A percentile compares a stretch with the other conserved stretches of the same genome.
These are phyloP conservation scores for Acrocephalus kingi DNA, from an alignment of 2,113 vertebrate species.

Conservation along the genomic window DNA sequence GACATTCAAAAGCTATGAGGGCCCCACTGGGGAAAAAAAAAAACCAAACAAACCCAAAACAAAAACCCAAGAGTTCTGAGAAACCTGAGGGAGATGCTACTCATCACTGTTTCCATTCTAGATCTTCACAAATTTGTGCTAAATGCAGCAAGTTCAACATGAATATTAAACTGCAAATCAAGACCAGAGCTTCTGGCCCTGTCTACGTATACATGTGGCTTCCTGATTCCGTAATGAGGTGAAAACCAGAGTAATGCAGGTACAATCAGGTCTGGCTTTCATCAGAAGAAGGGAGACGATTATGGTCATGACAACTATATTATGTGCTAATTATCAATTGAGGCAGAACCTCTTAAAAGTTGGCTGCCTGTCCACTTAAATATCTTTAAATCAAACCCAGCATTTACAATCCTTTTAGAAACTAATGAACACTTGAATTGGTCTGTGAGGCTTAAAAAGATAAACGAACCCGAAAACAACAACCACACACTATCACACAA, in stretches of 20 bases:
- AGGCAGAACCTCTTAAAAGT: neutral
- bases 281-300: neutral
- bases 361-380: neutral
- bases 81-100: neutral
- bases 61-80: neutral
- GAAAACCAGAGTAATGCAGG: accelerated
- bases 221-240: neutral
- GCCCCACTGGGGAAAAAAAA: accelerated
- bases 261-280: neutral
- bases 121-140: neutral
- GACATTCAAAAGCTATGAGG: neutral
- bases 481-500: neutral
- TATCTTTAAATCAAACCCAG: neutral
- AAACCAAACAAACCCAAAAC: neutral
- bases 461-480: accelerated
- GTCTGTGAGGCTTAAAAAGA: neutral
- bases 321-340: neutral
- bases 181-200: neutral
- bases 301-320: neutral
- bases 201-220: neutral
- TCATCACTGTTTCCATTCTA: neutral
- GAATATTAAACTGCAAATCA: neutral
- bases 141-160: neutral
- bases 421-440: neutral
- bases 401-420: neutral